Base-by-base conservation (phyloP, 2,113 vertebrate genomes). In the Sceloporus undulatus region DNA sequence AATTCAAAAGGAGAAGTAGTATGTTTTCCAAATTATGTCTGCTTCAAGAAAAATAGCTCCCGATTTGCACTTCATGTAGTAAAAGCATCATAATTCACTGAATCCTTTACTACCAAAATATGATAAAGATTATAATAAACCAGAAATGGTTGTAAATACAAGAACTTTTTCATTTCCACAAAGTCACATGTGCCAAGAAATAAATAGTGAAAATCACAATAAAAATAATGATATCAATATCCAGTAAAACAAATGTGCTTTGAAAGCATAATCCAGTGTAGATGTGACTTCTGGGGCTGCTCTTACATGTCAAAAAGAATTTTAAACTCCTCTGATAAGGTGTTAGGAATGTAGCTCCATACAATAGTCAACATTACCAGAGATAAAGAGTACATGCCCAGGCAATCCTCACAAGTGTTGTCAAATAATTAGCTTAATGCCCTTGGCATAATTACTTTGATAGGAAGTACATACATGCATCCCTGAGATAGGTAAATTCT, bases 381-480 rank as follows among this genome's bases (percentile, higher is more conserved):
- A 90, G 87, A 90, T 81, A 85, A 89, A 92, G 81, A 83, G 77
- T 92, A 80, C 7, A 29, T 81, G 10, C 56, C 85, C 13, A 90
- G 77, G 10, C 90, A 19, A 71, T 85, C 42, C 62, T 71, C 85
- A 84, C 21, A 84, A 76, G 9, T 88, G 56, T 56, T 65, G 34
- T 79, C 70, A 92, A 54, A 34, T 25, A 92, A 86, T 75, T 88
- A 90, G 84, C 87, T 73, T 83, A 2, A 11, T 54, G 13, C 1
- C 65, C 91, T 91, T 86, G 79, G 18, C 84, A 87, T 54, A 91
- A 93, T 90, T 90, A 92, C 86, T 2, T 73, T 77, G 56, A 66
- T 85, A 71, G n/a, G 87, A 56, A 82, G 68, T 56, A 75, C 0
- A 62, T 29, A 79, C 54, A 71, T 74, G n/a, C 27, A 86, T 16